Evolutionary conservation across 2,113 vertebrate species (phyloP), one percentile per base, ranked within the genome.

Genomic region (Oceanodroma tethys): DNA sequence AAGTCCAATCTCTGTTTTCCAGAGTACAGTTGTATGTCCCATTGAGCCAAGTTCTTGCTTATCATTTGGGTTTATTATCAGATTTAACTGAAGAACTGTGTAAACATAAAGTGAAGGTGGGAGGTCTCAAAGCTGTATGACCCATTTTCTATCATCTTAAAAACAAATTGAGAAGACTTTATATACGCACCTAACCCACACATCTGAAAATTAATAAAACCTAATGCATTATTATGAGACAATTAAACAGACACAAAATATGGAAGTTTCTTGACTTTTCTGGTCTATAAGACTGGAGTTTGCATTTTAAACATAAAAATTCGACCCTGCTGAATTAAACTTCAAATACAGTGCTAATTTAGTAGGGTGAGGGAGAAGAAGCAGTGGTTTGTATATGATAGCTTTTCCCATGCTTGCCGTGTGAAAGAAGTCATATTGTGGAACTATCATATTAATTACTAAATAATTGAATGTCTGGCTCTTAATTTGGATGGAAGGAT

Each of bases 1-100:
- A 53, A 63, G 10, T 22, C 29, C 2, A 0, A 21, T 55, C 32
- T 48, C 18, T 68, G 5, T 11, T 56, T 67, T 79, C 73, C 42
- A 73, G 43, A n/a, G 6, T 29, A 22, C 0, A 45, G 11, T 6
- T 47, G 5, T 23, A 6, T 6, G 7, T 36, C 27, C 23, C 30
- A 36, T 30, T 60, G 36, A 81, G 19, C 7, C 11, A 74, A 63
- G 25, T 16, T 90, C 14, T 38, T 65, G 26, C 42, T 87, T 74
- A 76, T 59, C 16, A 14, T 67, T 50, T 55, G 15, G 14, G 12
- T 2, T 88, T 47, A 38, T 23, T 10, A 84, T 40, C 50, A 88
- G 59, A 75, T 86, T 74, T 32, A 67, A 67, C 21, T 36, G 55
- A 81, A 86, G 42, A 70, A 20, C 59, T 80, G 8, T 22, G 7